phyloP scores from a whole-genome alignment of 2,113 vertebrate species.

The Epinephelus fuscoguttatus region DNA sequence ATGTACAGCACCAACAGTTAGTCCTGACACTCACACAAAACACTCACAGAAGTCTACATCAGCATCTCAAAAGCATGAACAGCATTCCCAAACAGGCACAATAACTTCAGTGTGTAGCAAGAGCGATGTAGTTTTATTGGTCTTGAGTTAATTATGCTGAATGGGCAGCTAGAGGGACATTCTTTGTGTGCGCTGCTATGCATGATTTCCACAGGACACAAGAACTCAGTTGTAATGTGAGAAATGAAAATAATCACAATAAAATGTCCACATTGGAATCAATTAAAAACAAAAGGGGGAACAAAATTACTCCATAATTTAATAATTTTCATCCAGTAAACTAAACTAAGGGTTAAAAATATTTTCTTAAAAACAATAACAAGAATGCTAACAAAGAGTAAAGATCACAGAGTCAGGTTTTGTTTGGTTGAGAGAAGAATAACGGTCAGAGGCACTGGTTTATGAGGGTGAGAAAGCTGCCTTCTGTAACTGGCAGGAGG shows the following conservation, averaged over 20 bases:
- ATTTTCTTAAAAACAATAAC: conserved; percentile 60
- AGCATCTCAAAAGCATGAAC: not conserved
- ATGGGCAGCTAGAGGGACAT: conserved; percentile 69
- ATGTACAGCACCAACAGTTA: not conserved
- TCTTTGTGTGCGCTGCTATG: conserved; percentile 66
- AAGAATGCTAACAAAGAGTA: conserved; percentile 25
- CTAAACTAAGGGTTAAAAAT: conserved; percentile 74
- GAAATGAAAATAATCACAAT: conserved; percentile 55
- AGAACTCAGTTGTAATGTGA: conserved; percentile 54
- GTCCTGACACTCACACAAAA: too few relatives aligned
- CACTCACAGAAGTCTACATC: not conserved
- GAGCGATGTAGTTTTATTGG: conserved; percentile 80
- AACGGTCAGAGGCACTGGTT: conserved; percentile 79
- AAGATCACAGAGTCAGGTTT: conserved; percentile 72
- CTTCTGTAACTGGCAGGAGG: conserved; percentile 28
- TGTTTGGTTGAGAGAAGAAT: conserved; percentile 60
- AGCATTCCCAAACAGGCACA: conserved; percentile 45
- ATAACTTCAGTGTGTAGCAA: conserved; percentile 47
- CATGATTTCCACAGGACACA: conserved; percentile 67
- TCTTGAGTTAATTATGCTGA: conserved; percentile 76
- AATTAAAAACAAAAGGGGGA: conserved; percentile 47
- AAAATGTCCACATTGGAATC: conserved; percentile 68
- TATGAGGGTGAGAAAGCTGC: conserved; percentile 29
- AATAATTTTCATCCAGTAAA: conserved; percentile 57
- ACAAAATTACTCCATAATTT: conserved; percentile 66